Percentiles rank a stretch among this genome's conserved stretches.
Conservation (phyloP, 2,888 invertebrate species). For the Seladonia tumulorum region DNA sequence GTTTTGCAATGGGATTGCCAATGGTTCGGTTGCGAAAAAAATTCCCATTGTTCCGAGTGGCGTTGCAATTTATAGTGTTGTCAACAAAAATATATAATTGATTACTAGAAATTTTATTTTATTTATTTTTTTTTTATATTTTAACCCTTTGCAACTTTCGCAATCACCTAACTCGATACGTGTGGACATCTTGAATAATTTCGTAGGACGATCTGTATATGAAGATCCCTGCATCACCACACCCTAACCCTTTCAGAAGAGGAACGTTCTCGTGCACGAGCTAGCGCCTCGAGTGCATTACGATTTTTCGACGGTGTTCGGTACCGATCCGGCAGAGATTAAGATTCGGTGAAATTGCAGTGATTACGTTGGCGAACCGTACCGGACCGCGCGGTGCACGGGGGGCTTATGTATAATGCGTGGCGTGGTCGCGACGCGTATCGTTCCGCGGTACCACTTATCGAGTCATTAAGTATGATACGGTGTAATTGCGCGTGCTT, state of each 20-base stretch:
- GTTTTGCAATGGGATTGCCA: neutral
- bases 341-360: constrained; percentile 57
- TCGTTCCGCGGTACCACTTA: constrained; percentile 50
- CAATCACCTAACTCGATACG: too few species aligned
- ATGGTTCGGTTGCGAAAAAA: too few species aligned
- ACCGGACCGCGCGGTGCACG: neutral
- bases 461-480: constrained; percentile 55
- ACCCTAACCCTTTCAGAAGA: neutral
- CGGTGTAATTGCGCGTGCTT: constrained; percentile 52
- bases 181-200: too few species aligned
- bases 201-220: too few species aligned
- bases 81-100: too few species aligned
- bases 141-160: too few species aligned
- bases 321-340: constrained; percentile 42
- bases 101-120: too few species aligned
- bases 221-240: too few species aligned
- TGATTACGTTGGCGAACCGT: constrained; percentile 44
- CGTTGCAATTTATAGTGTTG: too few species aligned
- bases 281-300: constrained; percentile 30
- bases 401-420: constrained; percentile 47
- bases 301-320: constrained; percentile 29
- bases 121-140: too few species aligned
- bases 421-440: constrained; percentile 44
- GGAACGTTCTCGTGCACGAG: neutral
- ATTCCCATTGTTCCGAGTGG: too few species aligned